A percentile compares a stretch with the other conserved stretches of the same genome.
Evolutionary conservation across 2,797 vertebrate species (phyloP).

Genomic region (Coregonus suidteri): DNA sequence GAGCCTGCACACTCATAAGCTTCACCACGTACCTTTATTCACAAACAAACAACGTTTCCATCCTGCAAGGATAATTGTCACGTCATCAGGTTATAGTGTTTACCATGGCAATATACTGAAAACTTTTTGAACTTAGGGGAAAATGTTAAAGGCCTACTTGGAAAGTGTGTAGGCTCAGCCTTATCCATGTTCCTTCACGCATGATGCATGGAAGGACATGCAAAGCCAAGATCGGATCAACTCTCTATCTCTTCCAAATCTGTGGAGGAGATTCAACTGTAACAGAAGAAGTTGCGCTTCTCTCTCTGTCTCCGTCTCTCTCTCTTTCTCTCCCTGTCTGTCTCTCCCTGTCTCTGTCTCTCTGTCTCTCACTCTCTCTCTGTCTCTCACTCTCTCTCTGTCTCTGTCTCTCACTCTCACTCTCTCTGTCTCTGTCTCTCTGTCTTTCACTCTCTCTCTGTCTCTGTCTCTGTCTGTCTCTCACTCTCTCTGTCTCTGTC

Average conservation of each 20-base stretch:
- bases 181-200: constrained; percentile 49
- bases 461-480: neutral
- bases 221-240: constrained; percentile 40
- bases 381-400: neutral
- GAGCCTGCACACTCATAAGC: too few species aligned
- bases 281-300: constrained; percentile 22
- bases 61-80: too few species aligned
- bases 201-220: constrained; percentile 46
- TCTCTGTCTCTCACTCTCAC: neutral
- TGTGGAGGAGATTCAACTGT: constrained; percentile 25
- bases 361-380: constrained; percentile 16
- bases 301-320: constrained; percentile 15
- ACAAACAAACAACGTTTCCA: too few species aligned
- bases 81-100: neutral
- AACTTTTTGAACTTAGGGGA: neutral
- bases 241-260: neutral
- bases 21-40: too few species aligned
- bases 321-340: neutral
- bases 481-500: neutral
- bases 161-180: neutral
- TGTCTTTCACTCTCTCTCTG: neutral
- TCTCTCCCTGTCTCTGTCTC: neutral
- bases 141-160: neutral
- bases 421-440: neutral
- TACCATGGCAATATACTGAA: neutral